Conservation (phyloP, 2,797 vertebrate species). For the Chrosomus eos region DNA sequence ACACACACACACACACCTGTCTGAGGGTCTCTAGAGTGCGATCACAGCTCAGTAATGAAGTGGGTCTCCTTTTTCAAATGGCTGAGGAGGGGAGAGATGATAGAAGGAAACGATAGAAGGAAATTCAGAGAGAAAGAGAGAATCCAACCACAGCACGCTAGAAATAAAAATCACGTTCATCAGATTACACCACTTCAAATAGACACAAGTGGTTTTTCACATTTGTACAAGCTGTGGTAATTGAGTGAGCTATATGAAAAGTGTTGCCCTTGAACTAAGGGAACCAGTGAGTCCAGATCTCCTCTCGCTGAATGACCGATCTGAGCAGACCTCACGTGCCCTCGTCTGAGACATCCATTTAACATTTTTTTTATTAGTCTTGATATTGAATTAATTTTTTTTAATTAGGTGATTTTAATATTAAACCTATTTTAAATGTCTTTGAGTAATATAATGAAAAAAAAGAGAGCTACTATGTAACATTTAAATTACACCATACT, state of each 20-base stretch:
- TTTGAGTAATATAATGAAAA: background rate
- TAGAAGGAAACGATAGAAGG: constrained; percentile 43
- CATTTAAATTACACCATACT: no score
- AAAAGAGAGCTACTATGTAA: background rate
- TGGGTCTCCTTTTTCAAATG: constrained; percentile 49
- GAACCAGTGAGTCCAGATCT: constrained; percentile 9
- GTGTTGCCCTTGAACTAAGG: constrained; percentile 51
- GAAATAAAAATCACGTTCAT: constrained; percentile 48
- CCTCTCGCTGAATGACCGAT: background rate
- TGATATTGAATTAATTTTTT: background rate
- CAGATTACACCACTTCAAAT: constrained; percentile 50
- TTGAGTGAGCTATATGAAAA: constrained; percentile 43
- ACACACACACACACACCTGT: constrained; percentile 25
- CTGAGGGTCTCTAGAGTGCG: constrained; percentile 47
- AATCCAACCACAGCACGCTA: constrained; percentile 40
- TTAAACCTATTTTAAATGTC: background rate
- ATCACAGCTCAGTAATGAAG: constrained; percentile 54
- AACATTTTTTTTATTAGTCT: background rate
- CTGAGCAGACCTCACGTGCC: constrained; percentile 25
- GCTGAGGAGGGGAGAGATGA: constrained; percentile 35
- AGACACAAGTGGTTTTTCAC: constrained; percentile 52
- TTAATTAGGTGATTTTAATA: background rate
- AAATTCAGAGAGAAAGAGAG: constrained; percentile 40
- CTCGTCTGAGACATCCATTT: background rate
- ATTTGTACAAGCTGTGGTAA: constrained; percentile 51